Evolutionary conservation across 1,140 invertebrate genomes (phyloP).

Genomic region (Cyphomyrmex costatus): DNA sequence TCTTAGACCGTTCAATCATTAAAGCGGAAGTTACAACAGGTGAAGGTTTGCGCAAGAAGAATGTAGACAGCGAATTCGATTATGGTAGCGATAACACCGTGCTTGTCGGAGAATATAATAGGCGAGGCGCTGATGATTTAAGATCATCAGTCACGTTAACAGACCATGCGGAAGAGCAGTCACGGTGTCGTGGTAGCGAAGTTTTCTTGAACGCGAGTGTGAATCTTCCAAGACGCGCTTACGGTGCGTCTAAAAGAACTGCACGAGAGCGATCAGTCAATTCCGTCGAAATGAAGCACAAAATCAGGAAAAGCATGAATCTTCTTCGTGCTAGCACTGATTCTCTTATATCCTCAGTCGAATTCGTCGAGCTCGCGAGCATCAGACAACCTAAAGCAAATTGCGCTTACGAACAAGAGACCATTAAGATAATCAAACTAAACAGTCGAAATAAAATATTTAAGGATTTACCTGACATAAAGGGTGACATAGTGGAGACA

Average conservation of each 20-base stretch:
- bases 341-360: conserved; percentile 74
- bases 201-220: conserved; percentile 38
- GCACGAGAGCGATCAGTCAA: conserved; percentile 4
- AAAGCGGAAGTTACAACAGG: neutral
- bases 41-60: conserved; percentile 49
- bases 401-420: conserved; percentile 63
- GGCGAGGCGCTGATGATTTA: neutral
- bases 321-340: conserved; percentile 76
- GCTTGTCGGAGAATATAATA: neutral
- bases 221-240: neutral
- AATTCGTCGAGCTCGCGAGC: conserved; percentile 47
- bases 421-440: conserved; percentile 66
- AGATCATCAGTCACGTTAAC: neutral
- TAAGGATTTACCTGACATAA: conserved; percentile 64
- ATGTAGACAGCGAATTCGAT: conserved; percentile 52
- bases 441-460: conserved; percentile 31
- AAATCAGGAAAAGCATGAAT: conserved; percentile 70
- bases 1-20: neutral
- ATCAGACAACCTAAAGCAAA: conserved; percentile 5
- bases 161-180: neutral
- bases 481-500: neutral
- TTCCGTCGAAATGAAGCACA: conserved; percentile 8
- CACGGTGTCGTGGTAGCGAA: neutral
- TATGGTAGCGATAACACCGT: conserved; percentile 57
- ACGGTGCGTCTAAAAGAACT: neutral